Conservation (phyloP, 2,888 invertebrate species). For the Scrobipalpa atriplicella region DNA sequence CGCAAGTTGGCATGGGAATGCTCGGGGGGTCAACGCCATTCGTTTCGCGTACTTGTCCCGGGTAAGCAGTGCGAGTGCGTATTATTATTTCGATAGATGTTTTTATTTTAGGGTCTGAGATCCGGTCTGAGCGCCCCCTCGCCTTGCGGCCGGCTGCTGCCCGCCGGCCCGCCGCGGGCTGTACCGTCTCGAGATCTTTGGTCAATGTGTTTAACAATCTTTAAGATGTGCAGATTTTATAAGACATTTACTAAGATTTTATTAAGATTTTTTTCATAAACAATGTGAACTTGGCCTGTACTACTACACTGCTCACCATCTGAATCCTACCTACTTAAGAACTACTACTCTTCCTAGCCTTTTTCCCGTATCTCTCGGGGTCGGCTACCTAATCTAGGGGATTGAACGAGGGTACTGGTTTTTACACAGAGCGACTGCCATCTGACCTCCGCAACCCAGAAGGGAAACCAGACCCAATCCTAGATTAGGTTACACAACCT, state of each 20-base stretch:
- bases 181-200: constrained; percentile 38
- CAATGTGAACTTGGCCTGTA: not conserved
- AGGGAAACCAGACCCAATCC: no score
- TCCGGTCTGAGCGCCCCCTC: constrained; percentile 80
- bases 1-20: constrained; percentile 75
- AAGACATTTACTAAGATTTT: no score
- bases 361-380: no score
- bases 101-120: constrained; percentile 81
- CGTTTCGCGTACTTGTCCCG: constrained; percentile 78
- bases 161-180: constrained; percentile 46
- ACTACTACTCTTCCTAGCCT: no score
- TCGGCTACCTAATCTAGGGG: no score
- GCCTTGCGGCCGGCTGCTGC: constrained; percentile 63
- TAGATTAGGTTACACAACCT: no score
- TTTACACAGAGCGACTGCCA: no score
- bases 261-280: no score
- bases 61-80: constrained; percentile 75
- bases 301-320: no score
- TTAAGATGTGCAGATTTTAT: not conserved
- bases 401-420: no score
- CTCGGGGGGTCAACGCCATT: constrained; percentile 81
- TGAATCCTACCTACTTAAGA: no score
- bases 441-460: no score
- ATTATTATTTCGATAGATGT: constrained; percentile 82
- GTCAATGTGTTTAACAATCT: constrained; percentile 14